Conservation (phyloP, 2,113 vertebrate genomes). For the Spizaetus ornatus region DNA sequence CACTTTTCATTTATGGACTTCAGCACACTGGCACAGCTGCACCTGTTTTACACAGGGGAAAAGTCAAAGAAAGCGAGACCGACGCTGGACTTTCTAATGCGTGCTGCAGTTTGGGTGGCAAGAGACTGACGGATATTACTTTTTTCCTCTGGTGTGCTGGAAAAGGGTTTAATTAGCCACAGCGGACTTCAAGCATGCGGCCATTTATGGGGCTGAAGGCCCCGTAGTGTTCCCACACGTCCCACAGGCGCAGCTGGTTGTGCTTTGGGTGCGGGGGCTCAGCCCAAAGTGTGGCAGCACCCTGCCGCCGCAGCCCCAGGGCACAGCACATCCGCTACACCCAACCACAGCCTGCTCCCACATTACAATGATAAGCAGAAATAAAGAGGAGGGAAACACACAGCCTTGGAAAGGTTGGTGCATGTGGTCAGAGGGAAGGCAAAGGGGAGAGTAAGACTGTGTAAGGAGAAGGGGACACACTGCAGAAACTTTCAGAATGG, state of each 20-base stretch:
- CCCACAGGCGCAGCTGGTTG: not conserved
- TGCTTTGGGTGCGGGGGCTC: not conserved
- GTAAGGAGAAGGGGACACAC: not conserved
- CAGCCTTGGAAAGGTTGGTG: not conserved
- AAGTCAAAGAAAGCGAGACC: not conserved
- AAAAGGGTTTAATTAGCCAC: constrained; percentile 32
- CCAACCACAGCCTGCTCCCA: not conserved
- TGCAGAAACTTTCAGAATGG: not conserved
- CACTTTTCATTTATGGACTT: constrained; percentile 2
- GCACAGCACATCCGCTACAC: not conserved
- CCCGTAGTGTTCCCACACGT: not conserved
- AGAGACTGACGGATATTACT: not conserved
- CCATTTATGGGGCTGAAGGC: not conserved
- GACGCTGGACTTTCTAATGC: not conserved
- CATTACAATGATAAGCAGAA: not conserved
- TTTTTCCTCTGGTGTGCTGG: constrained; percentile 10
- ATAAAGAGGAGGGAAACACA: not conserved
- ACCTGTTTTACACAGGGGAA: not conserved
- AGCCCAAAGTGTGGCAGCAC: not conserved
- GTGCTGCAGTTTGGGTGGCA: constrained; percentile 36
- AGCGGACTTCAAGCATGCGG: not conserved
- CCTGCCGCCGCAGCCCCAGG: rapidly evolving
- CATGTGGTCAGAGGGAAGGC: not conserved
- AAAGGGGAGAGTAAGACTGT: not conserved
- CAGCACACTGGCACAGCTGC: not conserved